These are phyloP conservation scores for Eilema depressum DNA, from an alignment of 2,888 invertebrate species.

Conservation along the genomic window DNA sequence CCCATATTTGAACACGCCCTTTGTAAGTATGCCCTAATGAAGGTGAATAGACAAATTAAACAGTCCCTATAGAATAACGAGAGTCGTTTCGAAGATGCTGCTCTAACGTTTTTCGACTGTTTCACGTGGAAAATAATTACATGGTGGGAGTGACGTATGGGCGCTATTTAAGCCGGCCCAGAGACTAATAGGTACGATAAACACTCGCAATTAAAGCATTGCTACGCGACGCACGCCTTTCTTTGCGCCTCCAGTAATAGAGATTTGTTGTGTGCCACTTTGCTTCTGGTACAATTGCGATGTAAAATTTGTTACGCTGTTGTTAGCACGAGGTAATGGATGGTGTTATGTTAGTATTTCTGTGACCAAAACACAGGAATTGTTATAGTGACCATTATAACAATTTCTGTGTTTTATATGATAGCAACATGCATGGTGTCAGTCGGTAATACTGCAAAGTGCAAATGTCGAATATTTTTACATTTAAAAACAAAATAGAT, in stretches of 20 bases:
- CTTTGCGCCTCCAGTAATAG: conserved; percentile 80
- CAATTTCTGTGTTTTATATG: background rate
- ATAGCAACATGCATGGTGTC: background rate
- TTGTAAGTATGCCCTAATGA: conserved; percentile 60
- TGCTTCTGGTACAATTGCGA: conserved; percentile 52
- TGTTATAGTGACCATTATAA: conserved; percentile 13
- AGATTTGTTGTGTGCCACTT: conserved; percentile 73
- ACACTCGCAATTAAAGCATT: conserved; percentile 85
- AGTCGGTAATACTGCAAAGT: background rate
- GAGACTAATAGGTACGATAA: conserved; percentile 84
- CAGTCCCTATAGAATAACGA: conserved; percentile 69
- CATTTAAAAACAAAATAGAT: background rate
- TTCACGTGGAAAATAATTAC: conserved; percentile 84
- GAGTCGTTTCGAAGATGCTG: conserved; percentile 63
- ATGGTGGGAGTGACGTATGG: conserved; percentile 82
- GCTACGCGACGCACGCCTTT: conserved; percentile 85
- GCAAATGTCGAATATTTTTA: no score
- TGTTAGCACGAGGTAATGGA: conserved; percentile 38
- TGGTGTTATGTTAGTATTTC: conserved; percentile 30
- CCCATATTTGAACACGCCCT: conserved; percentile 58
- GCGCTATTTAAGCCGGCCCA: conserved; percentile 82
- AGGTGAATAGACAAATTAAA: conserved; percentile 78
- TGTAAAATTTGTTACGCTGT: conserved; percentile 48
- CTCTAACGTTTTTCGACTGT: conserved; percentile 78
- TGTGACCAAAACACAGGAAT: conserved; percentile 1